A percentile compares a stretch with the other conserved stretches of the same genome.
These are phyloP conservation scores for Zoanthus sociatus DNA, from an alignment of 92 coral and sea anemone species.

Conservation along the genomic window DNA sequence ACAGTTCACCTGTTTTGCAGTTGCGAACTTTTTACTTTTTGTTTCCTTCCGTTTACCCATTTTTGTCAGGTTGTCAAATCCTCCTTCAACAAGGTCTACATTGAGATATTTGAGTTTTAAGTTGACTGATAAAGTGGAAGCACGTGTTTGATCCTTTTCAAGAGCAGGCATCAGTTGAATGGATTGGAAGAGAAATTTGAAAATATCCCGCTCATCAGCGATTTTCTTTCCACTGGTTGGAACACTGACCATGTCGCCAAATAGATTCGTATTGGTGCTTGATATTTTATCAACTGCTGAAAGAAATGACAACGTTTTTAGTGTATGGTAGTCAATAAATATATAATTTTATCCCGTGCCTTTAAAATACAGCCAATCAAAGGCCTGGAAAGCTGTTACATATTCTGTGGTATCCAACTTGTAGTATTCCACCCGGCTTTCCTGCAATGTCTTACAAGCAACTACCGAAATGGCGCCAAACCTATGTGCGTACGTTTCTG, in stretches of 20 bases:
- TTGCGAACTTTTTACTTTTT: slow-evolving; percentile 30
- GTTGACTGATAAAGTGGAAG: slow-evolving; percentile 74
- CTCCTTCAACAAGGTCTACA: slow-evolving; percentile 85
- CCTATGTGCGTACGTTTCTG: too few species aligned
- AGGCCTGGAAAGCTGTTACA: too few species aligned
- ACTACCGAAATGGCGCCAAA: too few species aligned
- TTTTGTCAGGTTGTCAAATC: slow-evolving; percentile 76
- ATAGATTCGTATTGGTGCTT: slow-evolving; percentile 57
- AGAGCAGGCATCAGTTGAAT: slow-evolving; percentile 82
- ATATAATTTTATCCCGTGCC: neutral
- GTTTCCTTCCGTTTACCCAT: slow-evolving; percentile 64
- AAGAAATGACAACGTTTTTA: neutral
- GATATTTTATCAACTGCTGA: slow-evolving; percentile 34
- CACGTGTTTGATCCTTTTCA: slow-evolving; percentile 75
- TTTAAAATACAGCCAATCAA: neutral
- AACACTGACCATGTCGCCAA: slow-evolving; percentile 97
- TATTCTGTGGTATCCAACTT: too few species aligned
- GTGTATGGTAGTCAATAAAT: too few species aligned
- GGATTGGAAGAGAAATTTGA: slow-evolving; percentile 90
- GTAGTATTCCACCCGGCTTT: too few species aligned
- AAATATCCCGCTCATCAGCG: slow-evolving; percentile 95
- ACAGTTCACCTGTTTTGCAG: slow-evolving; percentile 65
- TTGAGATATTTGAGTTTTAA: slow-evolving; percentile 78
- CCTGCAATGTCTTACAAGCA: too few species aligned
- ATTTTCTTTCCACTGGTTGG: slow-evolving; percentile 99